A percentile compares a stretch with the other conserved stretches of the same genome.
Conservation (phyloP, 1,140 invertebrate species). For the Holcopasites calliopsidis region DNA sequence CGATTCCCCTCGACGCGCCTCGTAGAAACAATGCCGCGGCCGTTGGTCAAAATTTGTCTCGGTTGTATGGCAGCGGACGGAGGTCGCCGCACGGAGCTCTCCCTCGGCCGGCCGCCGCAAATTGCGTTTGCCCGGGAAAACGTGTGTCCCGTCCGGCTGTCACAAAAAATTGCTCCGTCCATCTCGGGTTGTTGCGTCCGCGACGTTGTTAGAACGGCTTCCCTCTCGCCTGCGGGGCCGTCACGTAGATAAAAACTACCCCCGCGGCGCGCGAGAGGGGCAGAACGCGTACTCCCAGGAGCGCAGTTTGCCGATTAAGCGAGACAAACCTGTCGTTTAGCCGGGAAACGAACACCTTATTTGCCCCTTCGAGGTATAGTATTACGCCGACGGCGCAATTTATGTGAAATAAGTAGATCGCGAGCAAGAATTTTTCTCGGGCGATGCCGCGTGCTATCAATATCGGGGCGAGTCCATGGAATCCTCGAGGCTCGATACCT, state of each 20-base stretch:
- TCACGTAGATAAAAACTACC: background rate
- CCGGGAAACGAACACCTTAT: too few relatives aligned
- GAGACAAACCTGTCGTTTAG: too few relatives aligned
- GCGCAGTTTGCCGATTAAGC: too few relatives aligned
- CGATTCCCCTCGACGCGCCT: background rate
- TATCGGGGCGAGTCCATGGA: conserved; percentile 15
- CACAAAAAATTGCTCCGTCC: background rate
- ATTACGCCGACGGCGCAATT: too few relatives aligned
- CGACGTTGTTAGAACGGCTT: background rate
- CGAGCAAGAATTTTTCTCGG: conserved; percentile 11
- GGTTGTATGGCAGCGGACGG: background rate
- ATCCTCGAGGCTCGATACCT: conserved; percentile 12
- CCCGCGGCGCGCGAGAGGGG: too few relatives aligned
- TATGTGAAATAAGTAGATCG: background rate
- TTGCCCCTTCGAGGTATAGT: too few relatives aligned
- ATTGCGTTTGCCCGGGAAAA: background rate
- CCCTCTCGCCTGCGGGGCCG: background rate
- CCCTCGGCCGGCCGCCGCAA: background rate
- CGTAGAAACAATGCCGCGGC: background rate
- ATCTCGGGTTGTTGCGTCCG: background rate
- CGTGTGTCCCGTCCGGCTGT: background rate
- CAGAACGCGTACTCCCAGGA: background rate
- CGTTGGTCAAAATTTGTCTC: background rate
- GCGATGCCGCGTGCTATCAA: background rate
- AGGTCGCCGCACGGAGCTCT: background rate